Base-by-base conservation (phyloP, 2,797 vertebrate species). In the Lepidocolaptes lacrymiger region DNA sequence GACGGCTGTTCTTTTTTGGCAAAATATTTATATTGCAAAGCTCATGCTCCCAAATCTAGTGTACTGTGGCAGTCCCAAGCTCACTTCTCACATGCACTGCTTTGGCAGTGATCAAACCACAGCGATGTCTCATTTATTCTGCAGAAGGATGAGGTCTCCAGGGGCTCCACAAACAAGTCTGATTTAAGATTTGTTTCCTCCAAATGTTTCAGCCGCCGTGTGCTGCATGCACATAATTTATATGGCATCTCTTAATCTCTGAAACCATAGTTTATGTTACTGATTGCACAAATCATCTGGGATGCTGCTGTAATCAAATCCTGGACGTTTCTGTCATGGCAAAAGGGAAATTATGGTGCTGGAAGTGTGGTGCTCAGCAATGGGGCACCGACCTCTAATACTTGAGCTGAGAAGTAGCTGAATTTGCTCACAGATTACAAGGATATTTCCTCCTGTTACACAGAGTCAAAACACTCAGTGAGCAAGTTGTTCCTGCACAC, bases 101-200 rank as follows among this genome's bases (percentile, higher is more conserved):
- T 36, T 66, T 88, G 83, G 88, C 85, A 88, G 74, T 1, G 7
- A 27, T 36, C 23, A 48, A 79, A 73, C 74, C 48, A 36, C 37
- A 6, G 5, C 26, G 62, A 75, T 18, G 37, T 41, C 74, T 91
- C 49, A 67, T 87, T 91, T 79, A 67, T 86, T 87, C 77, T 63
- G 71, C 71, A 67, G 67, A 58, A 75, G 67, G 55, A 85, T 0
- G 1, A 79, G 63, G 32, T 85, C 78, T 78, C 80, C 63, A 68
- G 89, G 43, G 67, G n/a, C 67, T 72, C 43, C 46, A 72, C 58
- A 94, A 94, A 88, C 82, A 83, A 81, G 22, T 72, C 69, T 85
- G 83, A 92, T 91, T 93, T 89, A 88, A 90, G 76, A 73, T 90
- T 93, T 92, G 82, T 96, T 95, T 91, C 83, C 84, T 51, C 75